Percentiles rank a stretch among this genome's conserved stretches.
Conservation (phyloP, 2,113 vertebrate species). For the Ciconia boyciana region DNA sequence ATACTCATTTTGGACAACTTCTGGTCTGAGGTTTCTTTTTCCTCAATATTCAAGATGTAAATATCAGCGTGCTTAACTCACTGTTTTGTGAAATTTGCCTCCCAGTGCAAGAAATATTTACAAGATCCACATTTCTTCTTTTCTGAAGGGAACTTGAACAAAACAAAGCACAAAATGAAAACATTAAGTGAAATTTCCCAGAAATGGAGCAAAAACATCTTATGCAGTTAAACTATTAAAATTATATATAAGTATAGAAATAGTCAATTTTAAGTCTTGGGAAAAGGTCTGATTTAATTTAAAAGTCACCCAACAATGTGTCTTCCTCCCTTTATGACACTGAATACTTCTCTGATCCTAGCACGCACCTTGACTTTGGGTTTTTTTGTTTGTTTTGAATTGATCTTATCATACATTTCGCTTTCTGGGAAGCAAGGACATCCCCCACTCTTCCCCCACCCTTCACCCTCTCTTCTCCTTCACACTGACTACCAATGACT, state of each 20-base stretch:
- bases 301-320: not conserved
- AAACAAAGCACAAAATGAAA: slow-evolving; percentile 25
- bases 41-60: not conserved
- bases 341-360: not conserved
- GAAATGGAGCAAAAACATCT: not conserved
- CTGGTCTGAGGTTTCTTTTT: not conserved
- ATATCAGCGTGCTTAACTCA: slow-evolving; percentile 28
- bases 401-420: not conserved
- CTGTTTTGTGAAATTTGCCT: slow-evolving; percentile 25
- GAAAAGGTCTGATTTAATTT: not conserved
- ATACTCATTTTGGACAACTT: not conserved
- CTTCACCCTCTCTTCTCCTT: not conserved
- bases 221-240: not conserved
- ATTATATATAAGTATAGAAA: not conserved
- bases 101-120: slow-evolving; percentile 38
- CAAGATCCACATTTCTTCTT: slow-evolving; percentile 64
- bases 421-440: not conserved
- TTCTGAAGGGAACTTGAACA: slow-evolving; percentile 67
- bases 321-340: not conserved
- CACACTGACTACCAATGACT: not conserved
- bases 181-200: not conserved
- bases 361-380: not conserved
- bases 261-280: not conserved
- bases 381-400: not conserved
- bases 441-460: not conserved